These are phyloP conservation scores for Euwallacea fornicatus DNA, from an alignment of 1,140 invertebrate genomes.

Conservation along the genomic window DNA sequence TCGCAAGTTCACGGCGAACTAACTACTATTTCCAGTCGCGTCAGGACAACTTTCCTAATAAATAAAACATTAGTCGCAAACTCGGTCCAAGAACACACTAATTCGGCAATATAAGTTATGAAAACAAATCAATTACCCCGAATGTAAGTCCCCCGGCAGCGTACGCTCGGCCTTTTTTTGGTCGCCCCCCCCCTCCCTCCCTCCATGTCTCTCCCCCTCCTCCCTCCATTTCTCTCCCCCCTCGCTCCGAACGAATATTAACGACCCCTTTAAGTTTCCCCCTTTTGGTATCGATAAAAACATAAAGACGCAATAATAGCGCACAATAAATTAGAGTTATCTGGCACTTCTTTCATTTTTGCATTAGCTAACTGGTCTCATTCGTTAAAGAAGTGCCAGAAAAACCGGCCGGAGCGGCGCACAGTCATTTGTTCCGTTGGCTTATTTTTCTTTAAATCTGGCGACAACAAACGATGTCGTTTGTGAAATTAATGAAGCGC, in stretches of 20 bases:
- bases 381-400: slow-evolving; percentile 20
- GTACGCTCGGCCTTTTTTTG: slow-evolving; percentile 10
- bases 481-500: slow-evolving; percentile 37
- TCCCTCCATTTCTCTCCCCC: too few species aligned
- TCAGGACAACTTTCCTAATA: slow-evolving; percentile 9
- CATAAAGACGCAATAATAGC: slow-evolving; percentile 37
- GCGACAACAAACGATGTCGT: slow-evolving; percentile 38
- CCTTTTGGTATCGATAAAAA: slow-evolving; percentile 34
- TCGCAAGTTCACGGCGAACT: background rate
- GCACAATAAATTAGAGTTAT: slow-evolving; percentile 33
- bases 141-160: slow-evolving; percentile 10
- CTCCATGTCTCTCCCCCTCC: slow-evolving; percentile 14
- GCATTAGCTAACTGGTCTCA: slow-evolving; percentile 33
- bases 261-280: slow-evolving; percentile 15
- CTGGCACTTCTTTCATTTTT: slow-evolving; percentile 36
- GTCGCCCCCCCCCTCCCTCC: too few species aligned
- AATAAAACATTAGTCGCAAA: slow-evolving; percentile 4
- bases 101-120: slow-evolving; percentile 14
- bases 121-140: slow-evolving; percentile 27
- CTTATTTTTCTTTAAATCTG: slow-evolving; percentile 38
- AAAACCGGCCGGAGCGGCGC: slow-evolving; percentile 20
- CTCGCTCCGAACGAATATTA: slow-evolving; percentile 31
- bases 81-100: background rate
- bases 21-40: background rate
- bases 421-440: slow-evolving; percentile 32